Conservation (phyloP, 2,888 invertebrate species). For the Polietes domitor region DNA sequence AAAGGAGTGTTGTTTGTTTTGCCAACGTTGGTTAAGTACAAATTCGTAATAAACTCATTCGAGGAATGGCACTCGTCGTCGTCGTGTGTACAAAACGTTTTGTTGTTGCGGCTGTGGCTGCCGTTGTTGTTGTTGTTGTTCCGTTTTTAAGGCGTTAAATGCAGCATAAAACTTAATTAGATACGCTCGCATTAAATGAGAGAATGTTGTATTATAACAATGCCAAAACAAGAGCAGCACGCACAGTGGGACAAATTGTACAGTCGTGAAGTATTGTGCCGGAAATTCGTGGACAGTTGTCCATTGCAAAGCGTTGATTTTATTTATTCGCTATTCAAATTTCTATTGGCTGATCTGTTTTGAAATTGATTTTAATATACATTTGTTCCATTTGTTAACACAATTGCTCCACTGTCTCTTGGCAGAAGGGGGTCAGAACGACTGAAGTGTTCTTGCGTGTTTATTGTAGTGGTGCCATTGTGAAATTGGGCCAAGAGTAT, state of each 20-base stretch:
- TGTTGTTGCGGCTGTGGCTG: slow-evolving; percentile 24
- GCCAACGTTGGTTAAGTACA: slow-evolving; percentile 23
- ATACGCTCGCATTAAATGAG: slow-evolving; percentile 62
- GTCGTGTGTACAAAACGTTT: slow-evolving; percentile 33
- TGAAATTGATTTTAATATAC: no score
- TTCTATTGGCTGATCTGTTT: no score
- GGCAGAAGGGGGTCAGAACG: slow-evolving; percentile 9
- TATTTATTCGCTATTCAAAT: no score
- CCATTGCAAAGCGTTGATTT: no score
- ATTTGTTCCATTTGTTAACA: no score
- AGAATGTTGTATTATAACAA: slow-evolving; percentile 49
- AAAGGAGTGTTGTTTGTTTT: slow-evolving; percentile 53
- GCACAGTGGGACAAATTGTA: slow-evolving; percentile 49
- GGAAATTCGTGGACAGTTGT: no score
- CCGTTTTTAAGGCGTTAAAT: slow-evolving; percentile 63
- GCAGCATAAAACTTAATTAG: slow-evolving; percentile 67
- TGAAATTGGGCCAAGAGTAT: slow-evolving; percentile 64
- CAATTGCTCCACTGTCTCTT: slow-evolving; percentile 42
- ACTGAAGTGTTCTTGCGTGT: slow-evolving; percentile 27
- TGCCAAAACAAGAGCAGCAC: slow-evolving; percentile 47
- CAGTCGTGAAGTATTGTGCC: no score
- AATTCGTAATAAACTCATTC: slow-evolving; percentile 47
- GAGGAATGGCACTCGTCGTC: slow-evolving; percentile 40
- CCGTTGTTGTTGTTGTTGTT: slow-evolving; percentile 19
- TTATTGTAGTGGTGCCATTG: neutral